phyloP scores from a whole-genome alignment of 2,797 vertebrate genomes.

The Peromyscus aztecus region DNA sequence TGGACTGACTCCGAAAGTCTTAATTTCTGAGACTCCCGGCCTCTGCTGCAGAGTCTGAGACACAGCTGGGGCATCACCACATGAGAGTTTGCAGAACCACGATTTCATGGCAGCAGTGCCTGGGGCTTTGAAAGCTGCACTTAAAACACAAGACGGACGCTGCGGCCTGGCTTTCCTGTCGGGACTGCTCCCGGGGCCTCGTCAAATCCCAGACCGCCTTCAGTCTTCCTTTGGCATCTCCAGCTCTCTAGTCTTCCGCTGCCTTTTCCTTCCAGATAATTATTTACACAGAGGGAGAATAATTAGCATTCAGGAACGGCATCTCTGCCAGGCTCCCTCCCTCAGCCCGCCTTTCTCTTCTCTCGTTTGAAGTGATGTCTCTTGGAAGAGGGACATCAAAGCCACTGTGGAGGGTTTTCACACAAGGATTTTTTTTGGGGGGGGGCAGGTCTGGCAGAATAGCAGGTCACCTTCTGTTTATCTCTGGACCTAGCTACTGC shows the following conservation, averaged over 20 bases:
- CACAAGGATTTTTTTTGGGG: slow-evolving; percentile 46
- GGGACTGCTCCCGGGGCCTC: not conserved
- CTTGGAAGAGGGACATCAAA: slow-evolving; percentile 67
- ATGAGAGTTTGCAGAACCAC: not conserved
- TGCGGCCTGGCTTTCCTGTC: not conserved
- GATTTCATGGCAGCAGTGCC: slow-evolving; percentile 33
- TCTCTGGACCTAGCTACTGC: not conserved
- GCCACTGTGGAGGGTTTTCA: not conserved
- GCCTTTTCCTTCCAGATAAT: slow-evolving; percentile 63
- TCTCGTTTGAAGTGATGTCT: slow-evolving; percentile 56
- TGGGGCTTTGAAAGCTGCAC: not conserved
- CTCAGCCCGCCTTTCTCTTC: not conserved
- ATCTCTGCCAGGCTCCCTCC: slow-evolving; percentile 22
- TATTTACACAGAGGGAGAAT: slow-evolving; percentile 77
- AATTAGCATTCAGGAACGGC: slow-evolving; percentile 68
- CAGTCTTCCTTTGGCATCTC: slow-evolving; percentile 52
- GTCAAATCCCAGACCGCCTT: not conserved
- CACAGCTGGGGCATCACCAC: not conserved
- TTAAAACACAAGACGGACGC: not conserved
- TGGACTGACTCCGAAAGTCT: not conserved
- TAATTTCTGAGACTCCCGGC: not conserved
- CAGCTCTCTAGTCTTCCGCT: not conserved
- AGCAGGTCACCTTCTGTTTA: not conserved
- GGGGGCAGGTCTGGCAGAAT: not conserved
- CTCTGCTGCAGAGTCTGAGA: not conserved